A percentile compares a stretch with the other conserved stretches of the same genome.
Conservation (phyloP, 2,888 invertebrate species). For the Sepioteuthis lessoniana region DNA sequence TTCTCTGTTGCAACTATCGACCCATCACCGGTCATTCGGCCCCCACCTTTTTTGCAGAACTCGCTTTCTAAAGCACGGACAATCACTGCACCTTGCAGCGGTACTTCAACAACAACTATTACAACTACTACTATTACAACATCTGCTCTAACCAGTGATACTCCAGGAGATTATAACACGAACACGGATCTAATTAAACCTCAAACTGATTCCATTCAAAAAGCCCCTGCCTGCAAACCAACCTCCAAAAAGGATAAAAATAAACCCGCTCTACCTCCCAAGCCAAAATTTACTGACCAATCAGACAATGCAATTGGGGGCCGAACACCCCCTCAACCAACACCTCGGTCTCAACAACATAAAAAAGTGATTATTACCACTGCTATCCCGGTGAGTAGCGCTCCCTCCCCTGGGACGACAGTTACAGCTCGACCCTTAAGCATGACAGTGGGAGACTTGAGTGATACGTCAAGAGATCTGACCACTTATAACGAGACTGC, state of each 20-base stretch:
- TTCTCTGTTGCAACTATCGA: neutral
- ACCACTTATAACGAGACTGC: conserved; percentile 38
- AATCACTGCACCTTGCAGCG: neutral
- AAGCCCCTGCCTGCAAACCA: neutral
- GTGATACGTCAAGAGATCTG: conserved; percentile 34
- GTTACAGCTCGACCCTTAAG: neutral
- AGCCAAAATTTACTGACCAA: neutral
- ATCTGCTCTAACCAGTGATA: neutral
- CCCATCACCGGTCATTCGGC: neutral
- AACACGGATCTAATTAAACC: neutral
- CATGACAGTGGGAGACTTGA: conserved; percentile 12
- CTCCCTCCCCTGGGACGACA: neutral
- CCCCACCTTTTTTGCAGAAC: neutral
- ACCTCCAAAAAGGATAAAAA: neutral
- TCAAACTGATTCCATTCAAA: neutral
- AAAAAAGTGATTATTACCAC: neutral
- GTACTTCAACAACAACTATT: neutral
- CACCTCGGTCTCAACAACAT: neutral
- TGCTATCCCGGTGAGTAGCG: neutral
- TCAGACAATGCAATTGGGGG: no score
- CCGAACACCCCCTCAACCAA: no score
- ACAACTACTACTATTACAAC: neutral
- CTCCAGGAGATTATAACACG: neutral
- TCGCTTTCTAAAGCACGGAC: neutral
- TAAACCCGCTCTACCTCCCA: conserved; percentile 1